Conservation (phyloP, 2,888 invertebrate species). For the Polydrusus pterygomalis region DNA sequence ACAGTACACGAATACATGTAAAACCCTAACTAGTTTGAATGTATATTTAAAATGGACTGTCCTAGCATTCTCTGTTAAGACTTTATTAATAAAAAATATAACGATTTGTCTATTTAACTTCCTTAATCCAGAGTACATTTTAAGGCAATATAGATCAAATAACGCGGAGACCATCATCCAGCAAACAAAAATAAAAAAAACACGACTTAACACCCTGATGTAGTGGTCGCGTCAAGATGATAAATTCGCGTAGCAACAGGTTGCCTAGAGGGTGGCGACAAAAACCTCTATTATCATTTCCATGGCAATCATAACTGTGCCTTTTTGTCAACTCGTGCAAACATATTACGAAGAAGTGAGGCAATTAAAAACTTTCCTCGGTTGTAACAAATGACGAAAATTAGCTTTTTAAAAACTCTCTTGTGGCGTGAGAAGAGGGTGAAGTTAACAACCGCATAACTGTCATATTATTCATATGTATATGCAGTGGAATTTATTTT, state of each 20-base stretch:
- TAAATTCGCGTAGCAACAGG: constrained; percentile 64
- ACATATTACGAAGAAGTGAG: constrained; percentile 58
- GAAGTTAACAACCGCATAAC: constrained; percentile 42
- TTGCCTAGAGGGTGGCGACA: constrained; percentile 59
- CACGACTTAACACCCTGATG: constrained; percentile 43
- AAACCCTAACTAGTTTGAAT: no score
- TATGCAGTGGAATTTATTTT: constrained; percentile 4
- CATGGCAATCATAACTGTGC: constrained; percentile 59
- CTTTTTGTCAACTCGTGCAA: constrained; percentile 57
- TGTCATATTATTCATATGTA: constrained; percentile 31
- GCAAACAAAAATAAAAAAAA: constrained; percentile 47
- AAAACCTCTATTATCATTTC: constrained; percentile 60
- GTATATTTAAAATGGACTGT: no score
- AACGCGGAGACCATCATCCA: constrained; percentile 37
- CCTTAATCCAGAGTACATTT: no score
- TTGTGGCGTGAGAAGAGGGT: constrained; percentile 40
- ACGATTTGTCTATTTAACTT: no score
- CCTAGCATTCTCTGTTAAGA: no score
- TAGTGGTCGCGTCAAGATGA: constrained; percentile 56
- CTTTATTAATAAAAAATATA: no score
- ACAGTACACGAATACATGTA: no score
- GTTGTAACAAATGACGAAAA: constrained; percentile 51
- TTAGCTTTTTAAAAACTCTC: constrained; percentile 52
- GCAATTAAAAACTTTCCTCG: constrained; percentile 59
- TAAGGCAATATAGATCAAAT: no score